Evolutionary conservation across 1,140 invertebrate species (phyloP).

Genomic region (Heliconius eleuchia): DNA sequence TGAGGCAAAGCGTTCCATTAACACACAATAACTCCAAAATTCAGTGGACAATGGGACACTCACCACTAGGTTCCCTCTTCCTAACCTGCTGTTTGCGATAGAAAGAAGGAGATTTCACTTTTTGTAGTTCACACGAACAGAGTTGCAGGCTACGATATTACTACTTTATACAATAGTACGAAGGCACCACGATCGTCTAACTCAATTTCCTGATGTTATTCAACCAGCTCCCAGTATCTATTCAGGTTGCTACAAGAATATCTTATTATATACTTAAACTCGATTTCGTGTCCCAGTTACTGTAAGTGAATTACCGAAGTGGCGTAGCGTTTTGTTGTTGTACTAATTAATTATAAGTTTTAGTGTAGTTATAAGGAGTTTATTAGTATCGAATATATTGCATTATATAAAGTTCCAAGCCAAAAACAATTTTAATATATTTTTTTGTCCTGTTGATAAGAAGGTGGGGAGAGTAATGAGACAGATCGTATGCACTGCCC

Average conservation of each 20-base stretch:
- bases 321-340: not conserved
- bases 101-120: too few species aligned
- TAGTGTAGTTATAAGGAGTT: not conserved
- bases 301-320: slow-evolving; percentile 6
- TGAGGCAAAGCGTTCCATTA: too few species aligned
- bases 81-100: too few species aligned
- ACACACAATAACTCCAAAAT: too few species aligned
- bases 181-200: not conserved
- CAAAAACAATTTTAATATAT: not conserved
- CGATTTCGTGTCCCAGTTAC: not conserved
- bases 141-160: not conserved
- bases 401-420: not conserved
- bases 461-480: too few species aligned
- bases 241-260: slow-evolving; percentile 8
- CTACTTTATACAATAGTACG: not conserved
- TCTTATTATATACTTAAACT: not conserved
- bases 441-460: too few species aligned
- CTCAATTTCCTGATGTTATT: slow-evolving; percentile 13
- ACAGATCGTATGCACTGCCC: too few species aligned
- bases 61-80: too few species aligned
- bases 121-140: too few species aligned
- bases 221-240: slow-evolving; percentile 4
- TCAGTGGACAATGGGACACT: too few species aligned
- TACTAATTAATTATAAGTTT: not conserved
- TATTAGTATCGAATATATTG: not conserved